Base-by-base conservation (phyloP, 2,113 vertebrate genomes). In the Prunella fulvescens region DNA sequence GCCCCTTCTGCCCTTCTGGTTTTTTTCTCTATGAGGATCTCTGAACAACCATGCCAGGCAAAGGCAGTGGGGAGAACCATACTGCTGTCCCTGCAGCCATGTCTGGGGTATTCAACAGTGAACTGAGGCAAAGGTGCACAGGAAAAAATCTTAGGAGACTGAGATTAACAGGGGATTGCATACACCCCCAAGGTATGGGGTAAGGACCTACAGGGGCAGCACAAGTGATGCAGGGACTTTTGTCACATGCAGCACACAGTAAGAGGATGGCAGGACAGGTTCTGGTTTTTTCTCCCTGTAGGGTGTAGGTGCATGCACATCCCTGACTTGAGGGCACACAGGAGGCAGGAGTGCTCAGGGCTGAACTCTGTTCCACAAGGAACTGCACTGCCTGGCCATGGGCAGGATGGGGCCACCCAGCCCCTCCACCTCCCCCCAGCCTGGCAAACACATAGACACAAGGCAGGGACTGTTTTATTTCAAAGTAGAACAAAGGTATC, bases 401-500 rank as follows among this genome's bases (percentile, higher is more conserved):
- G 56, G 28, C 29, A 79, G 56, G 35, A 67, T 4, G 42, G 56
- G 29, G 16, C 7, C 42, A 50, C 50, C 11, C 69, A 60, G 24
- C 16, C 9, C 23, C 35, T 66, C 72, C 51, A 56, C 62, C 74
- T 89, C 48, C 62, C 37, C 71, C 33, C 2, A 51, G 25, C 39
- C 57, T 2, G 0, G 29, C 37, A 81, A 70, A 67, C n/a, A 95
- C 2, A 0, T 3, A 70, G 33, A 90, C 33, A 19, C 19, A 14
- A 91, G 53, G 70, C 86, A 79, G 74, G 2, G 47, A 70, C 0
- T 2, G 57, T 62, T 96, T 94, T 95, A 94, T 93, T 89, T 93
- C 86, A 91, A 94, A 96, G 91, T 86, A 94, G 24, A 95, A 92
- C 85, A 94, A 95, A 96, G 6, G 8, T 35, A 24, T 82, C 69